Evolutionary conservation across 2,113 vertebrate genomes (phyloP), one percentile per base, ranked within the genome.

Genomic region (Prunella himalayana): DNA sequence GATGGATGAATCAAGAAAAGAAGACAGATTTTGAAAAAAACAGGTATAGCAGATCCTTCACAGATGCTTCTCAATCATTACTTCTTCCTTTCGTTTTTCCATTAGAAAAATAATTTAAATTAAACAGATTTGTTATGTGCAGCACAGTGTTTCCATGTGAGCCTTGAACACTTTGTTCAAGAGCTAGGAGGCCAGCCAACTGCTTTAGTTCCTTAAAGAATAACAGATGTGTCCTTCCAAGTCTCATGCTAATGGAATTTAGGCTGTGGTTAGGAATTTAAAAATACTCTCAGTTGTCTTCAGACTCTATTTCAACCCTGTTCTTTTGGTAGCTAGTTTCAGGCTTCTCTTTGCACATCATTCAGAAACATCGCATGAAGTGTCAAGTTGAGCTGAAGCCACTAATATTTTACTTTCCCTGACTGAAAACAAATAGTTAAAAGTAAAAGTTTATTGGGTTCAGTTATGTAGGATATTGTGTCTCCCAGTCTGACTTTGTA

Each of bases 191-290:
- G 82, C 91, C 80, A 97, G 96, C 97, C 95, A 98, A 97, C 69
- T 96, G 94, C 92, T 97, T 97, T 95, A 93, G 81, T 96, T 97
- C 94, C 96, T 90, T 97, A 97, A 98, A 94, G 95, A 97, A 96
- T 97, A 97, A 75, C 97, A 98, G 97, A 97, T 97, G 97, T 95
- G 94, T 82, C 91, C 94, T 97, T 97, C 91, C 76, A 94, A 92
- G 71, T 90, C 79, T 96, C 92, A 96, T 57, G 35, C 39, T 97
- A 95, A 96, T 92, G 96, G 95, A 96, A 97, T 97, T 97, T 92
- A 80, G 71, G 47, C 86, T 90, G 70, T 86, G 91, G 72, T 68
- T 84, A 95, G 28, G 71, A 94, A 44, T 72, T 91, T 71, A 77
- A 97, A 95, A 97, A 81, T 80, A 84, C 47, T 79, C n/a, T 60